Evolutionary conservation across 2,797 vertebrate genomes (phyloP), one percentile per base, ranked within the genome.

Genomic region (Neostethus bicornis): DNA sequence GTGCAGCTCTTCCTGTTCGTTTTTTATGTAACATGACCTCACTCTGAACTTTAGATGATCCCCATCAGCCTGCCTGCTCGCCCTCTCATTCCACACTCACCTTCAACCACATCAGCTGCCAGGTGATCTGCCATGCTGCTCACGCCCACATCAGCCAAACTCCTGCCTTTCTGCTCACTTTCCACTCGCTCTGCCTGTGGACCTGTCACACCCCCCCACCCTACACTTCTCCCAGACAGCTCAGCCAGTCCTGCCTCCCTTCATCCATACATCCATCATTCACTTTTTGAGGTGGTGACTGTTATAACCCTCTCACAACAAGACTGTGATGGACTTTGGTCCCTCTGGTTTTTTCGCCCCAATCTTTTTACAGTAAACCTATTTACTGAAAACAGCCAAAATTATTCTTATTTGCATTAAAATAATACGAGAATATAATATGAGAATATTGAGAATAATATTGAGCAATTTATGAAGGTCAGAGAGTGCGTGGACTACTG

Each of bases 201-300:
- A 54, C 63, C 51, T 26, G 12, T 25, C 11, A 42, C 51, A 48
- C 13, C 31, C 58, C 31, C n/a, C n/a, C n/a, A n/a, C n/a, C n/a
- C n/a, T n/a, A n/a, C n/a, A 14, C 37, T 26, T 37, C 16, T 44
- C 21, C 35, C 48, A 44, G 42, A 26, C 23, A 2, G 32, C 14
- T 38, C 41, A 4, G 17, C 61, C 24, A 37, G 17, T 14, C 24
- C 31, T 21, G 13, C 9, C 13, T 9, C 35, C 29, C 26, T 42
- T 42, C 17, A 43, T 31, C 41, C 0, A 24, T 51, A 29, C 9
- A n/a, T 28, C 12, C 31, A 35, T 51, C 32, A n/a, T 45, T 61
- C 23, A 21, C 24, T 20, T 9, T 41, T 6, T 24, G 11, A 42
- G 5, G 16, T 13, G 28, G 31, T 38, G 9, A 32, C 32, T 34